Evolutionary conservation across 1,140 invertebrate genomes (phyloP), one percentile per base, ranked within the genome.

Genomic region (Plutomurus gul): DNA sequence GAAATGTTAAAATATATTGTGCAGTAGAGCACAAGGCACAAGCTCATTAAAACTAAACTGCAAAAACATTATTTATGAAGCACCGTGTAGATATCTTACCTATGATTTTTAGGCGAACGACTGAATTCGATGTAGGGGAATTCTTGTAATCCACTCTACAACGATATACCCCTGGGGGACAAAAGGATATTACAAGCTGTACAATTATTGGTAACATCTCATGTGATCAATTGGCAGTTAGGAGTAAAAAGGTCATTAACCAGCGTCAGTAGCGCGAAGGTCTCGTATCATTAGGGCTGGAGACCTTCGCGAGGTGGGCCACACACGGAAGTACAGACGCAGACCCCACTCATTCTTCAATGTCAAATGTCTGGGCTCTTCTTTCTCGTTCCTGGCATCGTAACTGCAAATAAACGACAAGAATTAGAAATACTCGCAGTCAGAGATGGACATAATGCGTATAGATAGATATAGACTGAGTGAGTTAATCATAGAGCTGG

Each of bases 71-170:
- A n/a, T n/a, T n/a, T n/a, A n/a, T n/a, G n/a, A n/a, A n/a, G n/a
- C n/a, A n/a, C n/a, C n/a, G n/a, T n/a, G n/a, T n/a, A n/a, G n/a
- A n/a, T n/a, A n/a, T n/a, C 85, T 85, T 84, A 88, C 87, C 86
- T 33, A 88, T 87, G 22, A 88, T 85, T 75, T 85, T 85, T 8
- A 88, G 83, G 20, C 85, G 85, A 49, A 86, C 84, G 20, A 87
- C 83, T 20, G 84, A 85, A 82, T 87, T 87, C 18, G 85, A 85
- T 7, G 87, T 87, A 13, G 87, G 86, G 0, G 86, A 85, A 43
- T 85, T 85, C 16, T 85, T 82, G 77, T 87, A 88, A 78, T 88
- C 87, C 0, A 88, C 86, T 60, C 87, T 78, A 73, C 87, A 88
- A n/a, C 86, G 83, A 77, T 87, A 87, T n/a, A n/a, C n/a, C n/a